Conservation (phyloP, 2,888 invertebrate genomes). For the Amphimallon solstitiale region DNA sequence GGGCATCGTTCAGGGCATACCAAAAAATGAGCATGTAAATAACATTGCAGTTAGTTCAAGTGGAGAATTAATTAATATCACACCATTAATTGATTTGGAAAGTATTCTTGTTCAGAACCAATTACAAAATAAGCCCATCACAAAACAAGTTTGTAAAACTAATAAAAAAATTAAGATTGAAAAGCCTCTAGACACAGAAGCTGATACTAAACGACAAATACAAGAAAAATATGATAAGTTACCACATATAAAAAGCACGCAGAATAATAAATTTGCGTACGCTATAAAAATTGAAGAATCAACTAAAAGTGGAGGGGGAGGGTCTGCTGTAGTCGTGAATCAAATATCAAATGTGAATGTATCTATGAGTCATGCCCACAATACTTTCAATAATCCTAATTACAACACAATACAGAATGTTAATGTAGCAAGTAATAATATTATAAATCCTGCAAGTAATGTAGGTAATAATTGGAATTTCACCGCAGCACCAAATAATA, state of each 20-base stretch:
- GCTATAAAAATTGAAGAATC: slow-evolving; percentile 48
- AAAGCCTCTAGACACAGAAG: slow-evolving; percentile 25
- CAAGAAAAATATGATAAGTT: slow-evolving; percentile 49
- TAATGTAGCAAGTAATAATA: not conserved
- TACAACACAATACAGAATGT: slow-evolving; percentile 12
- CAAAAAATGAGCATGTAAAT: slow-evolving; percentile 52
- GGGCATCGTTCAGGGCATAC: slow-evolving; percentile 48
- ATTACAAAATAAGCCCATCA: slow-evolving; percentile 30
- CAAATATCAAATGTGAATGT: slow-evolving; percentile 26
- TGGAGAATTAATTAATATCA: slow-evolving; percentile 58
- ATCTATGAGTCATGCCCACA: slow-evolving; percentile 8
- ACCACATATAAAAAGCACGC: slow-evolving; percentile 49
- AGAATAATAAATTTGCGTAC: slow-evolving; percentile 50
- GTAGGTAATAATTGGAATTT: slow-evolving; percentile 24
- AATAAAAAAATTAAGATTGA: slow-evolving; percentile 36
- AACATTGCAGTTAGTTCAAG: slow-evolving; percentile 58
- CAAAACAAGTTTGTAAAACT: slow-evolving; percentile 7
- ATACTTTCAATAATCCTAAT: slow-evolving; percentile 23
- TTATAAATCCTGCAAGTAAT: slow-evolving; percentile 9
- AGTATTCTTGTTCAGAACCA: slow-evolving; percentile 50
- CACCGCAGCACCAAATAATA: slow-evolving; percentile 4
- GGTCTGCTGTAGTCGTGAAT: slow-evolving; percentile 31
- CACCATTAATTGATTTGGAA: slow-evolving; percentile 55
- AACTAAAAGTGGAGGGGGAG: slow-evolving; percentile 22
- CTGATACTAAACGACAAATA: slow-evolving; percentile 32